Percentiles rank a stretch among this genome's conserved stretches.
These are phyloP conservation scores for Sebastes miniatus DNA, from an alignment of 2,797 vertebrate genomes.

Conservation along the genomic window DNA sequence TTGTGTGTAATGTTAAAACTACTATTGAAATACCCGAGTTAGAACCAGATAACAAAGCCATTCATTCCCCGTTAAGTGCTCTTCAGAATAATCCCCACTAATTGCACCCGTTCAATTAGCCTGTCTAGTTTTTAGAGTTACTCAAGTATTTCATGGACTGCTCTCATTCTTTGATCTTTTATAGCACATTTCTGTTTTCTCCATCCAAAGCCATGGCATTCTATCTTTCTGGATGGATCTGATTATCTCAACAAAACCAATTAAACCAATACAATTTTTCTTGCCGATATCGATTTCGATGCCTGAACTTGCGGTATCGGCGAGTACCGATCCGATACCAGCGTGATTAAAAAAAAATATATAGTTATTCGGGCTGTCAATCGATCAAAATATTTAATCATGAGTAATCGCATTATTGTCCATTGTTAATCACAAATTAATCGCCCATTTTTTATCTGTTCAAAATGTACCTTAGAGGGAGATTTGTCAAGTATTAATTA, in stretches of 20 bases:
- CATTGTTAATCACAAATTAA: too few species aligned
- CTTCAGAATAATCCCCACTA: slow-evolving; percentile 1
- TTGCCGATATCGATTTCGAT: too few species aligned
- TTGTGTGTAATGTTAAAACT: slow-evolving; percentile 25
- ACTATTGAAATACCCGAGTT: slow-evolving; percentile 12
- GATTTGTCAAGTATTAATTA: too few species aligned
- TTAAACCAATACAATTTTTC: too few species aligned
- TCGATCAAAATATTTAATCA: too few species aligned
- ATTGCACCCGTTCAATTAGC: background rate
- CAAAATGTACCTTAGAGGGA: too few species aligned
- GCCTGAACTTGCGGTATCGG: too few species aligned
- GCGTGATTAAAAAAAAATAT: too few species aligned
- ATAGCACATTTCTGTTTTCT: background rate
- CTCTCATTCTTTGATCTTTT: background rate
- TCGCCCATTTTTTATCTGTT: too few species aligned
- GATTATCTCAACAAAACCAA: background rate
- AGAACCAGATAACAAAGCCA: slow-evolving; percentile 18
- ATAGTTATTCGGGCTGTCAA: too few species aligned
- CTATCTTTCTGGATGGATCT: background rate
- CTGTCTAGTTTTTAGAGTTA: background rate
- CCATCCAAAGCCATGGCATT: background rate
- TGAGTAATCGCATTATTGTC: too few species aligned
- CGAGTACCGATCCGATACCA: too few species aligned
- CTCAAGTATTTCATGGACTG: background rate
- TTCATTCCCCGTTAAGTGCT: background rate